Evolutionary conservation across 1,140 invertebrate genomes (phyloP), one percentile per base, ranked within the genome.

Genomic region (Harpegnathos saltator): DNA sequence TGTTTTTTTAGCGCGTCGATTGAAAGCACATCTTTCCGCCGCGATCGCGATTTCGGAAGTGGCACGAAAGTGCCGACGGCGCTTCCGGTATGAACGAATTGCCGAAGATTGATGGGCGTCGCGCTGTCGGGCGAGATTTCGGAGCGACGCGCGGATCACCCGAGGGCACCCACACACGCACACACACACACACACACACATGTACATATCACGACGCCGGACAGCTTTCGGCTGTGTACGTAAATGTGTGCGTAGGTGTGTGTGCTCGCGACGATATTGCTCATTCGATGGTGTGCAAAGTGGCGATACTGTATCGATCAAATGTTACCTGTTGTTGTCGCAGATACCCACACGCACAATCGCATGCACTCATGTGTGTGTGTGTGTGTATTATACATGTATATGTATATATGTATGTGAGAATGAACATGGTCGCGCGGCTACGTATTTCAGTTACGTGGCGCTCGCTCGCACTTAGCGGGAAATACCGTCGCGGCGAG

Each of bases 231-330:
- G 33, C 38, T 80, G 33, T 80, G 33, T 58, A 68, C 17, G 52
- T 58, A 69, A 58, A 68, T 48, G 65, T 58, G 33, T 26, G n/a
- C 19, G 29, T 71, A 7, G 33, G n/a, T n/a, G n/a, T 33, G 61
- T 80, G 78, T 68, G 33, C 63, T 69, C 50, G 44, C 58, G 58
- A n/a, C 12, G 38, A n/a, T 48, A 80, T n/a, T 15, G 50, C 61
- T 24, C 75, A 29, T 19, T n/a, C n/a, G n/a, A n/a, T n/a, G n/a
- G n/a, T 24, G 65, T 80, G 58, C 59, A 62, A 29, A 77, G 52
- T 50, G 66, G 82, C 80, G 71, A 48, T 68, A 62, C 59, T 48
- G 69, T 88, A 89, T 89, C 88, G 87, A 89, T 86, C 88, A 75
- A 75, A 83, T 63, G 82, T 62, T 86, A 56, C 61, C 69, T 75